phyloP scores from a whole-genome alignment of 2,888 invertebrate genomes.

The Amphipoea lucens region DNA sequence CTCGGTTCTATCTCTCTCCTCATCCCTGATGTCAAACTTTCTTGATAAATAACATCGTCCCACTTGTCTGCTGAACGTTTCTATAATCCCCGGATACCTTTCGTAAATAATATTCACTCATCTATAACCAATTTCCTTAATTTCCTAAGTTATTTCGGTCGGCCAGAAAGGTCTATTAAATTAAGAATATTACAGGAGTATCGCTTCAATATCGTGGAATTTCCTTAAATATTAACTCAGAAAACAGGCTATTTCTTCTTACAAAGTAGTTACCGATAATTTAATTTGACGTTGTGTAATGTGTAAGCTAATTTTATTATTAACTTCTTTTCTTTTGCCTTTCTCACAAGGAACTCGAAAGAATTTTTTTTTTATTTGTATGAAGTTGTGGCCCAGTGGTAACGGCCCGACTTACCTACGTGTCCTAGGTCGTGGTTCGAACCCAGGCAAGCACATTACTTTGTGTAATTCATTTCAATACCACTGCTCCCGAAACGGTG shows the following conservation, averaged over 20 bases:
- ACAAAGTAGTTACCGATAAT: neutral
- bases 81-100: neutral
- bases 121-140: slow-evolving; percentile 27
- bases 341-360: neutral
- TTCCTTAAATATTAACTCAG: neutral
- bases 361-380: no score
- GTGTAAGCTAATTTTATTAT: neutral
- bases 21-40: neutral
- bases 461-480: no score
- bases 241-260: neutral
- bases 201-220: slow-evolving; percentile 3
- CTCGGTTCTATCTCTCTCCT: neutral
- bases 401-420: no score
- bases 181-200: neutral
- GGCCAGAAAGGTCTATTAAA: neutral
- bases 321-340: neutral
- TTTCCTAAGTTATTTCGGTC: slow-evolving; percentile 30
- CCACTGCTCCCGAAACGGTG: no score
- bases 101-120: slow-evolving; percentile 18
- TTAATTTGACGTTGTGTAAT: neutral
- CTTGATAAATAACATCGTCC: neutral
- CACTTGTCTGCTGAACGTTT: neutral
- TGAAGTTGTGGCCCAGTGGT: no score
- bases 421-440: no score
- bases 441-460: no score